Conservation (phyloP, 2,888 invertebrate species). For the Leptogaster cylindrica region DNA sequence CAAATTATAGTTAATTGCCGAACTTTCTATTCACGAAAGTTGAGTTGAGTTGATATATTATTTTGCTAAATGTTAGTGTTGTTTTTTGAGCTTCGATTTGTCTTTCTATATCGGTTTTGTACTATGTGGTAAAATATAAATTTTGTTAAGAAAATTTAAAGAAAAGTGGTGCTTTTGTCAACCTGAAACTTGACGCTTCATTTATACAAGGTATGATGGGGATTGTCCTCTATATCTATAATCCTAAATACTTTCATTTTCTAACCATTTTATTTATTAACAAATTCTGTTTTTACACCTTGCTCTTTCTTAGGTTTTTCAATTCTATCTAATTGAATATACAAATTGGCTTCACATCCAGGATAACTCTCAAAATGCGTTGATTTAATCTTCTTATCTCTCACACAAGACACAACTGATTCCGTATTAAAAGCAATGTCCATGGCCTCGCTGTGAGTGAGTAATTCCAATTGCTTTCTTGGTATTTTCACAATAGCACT, state of each 20-base stretch:
- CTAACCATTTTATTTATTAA: slow-evolving; percentile 8
- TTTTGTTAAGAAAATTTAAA: too few species aligned
- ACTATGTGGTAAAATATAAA: too few species aligned
- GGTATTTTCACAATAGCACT: slow-evolving; percentile 64
- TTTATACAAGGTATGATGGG: too few species aligned
- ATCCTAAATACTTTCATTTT: background rate
- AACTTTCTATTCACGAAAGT: too few species aligned
- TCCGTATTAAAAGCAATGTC: slow-evolving; percentile 64
- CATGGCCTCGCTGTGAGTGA: slow-evolving; percentile 65
- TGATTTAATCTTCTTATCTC: slow-evolving; percentile 57
- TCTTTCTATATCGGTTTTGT: too few species aligned
- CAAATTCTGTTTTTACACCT: slow-evolving; percentile 10
- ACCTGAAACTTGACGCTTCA: too few species aligned
- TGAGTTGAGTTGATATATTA: too few species aligned
- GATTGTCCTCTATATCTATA: background rate
- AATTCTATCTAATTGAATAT: slow-evolving; percentile 57
- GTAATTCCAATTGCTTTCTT: slow-evolving; percentile 63
- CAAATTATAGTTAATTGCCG: too few species aligned
- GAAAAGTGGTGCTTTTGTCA: too few species aligned
- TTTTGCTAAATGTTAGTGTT: too few species aligned
- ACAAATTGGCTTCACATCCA: slow-evolving; percentile 61
- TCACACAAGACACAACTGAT: slow-evolving; percentile 57
- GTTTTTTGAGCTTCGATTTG: too few species aligned
- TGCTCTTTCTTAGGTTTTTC: slow-evolving; percentile 16
- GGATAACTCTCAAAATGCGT: slow-evolving; percentile 60